A percentile compares a stretch with the other conserved stretches of the same genome.
Evolutionary conservation across 2,797 vertebrate species (phyloP).

Genomic region (Artibeus lituratus): DNA sequence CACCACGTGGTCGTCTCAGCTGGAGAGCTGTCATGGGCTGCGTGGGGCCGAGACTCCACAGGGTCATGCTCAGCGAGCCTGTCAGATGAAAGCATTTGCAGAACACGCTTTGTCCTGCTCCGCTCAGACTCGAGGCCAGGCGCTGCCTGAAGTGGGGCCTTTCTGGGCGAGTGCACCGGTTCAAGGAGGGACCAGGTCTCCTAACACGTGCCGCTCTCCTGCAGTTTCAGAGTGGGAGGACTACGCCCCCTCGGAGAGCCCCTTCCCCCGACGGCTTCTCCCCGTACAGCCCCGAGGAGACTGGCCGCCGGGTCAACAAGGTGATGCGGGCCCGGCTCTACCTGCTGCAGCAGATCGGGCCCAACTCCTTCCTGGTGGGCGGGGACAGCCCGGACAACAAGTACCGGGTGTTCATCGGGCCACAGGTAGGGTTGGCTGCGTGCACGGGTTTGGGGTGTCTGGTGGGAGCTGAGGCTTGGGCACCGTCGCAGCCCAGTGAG

Average conservation of each 20-base stretch:
- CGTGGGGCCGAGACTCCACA: not conserved
- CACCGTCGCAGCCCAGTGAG: not conserved
- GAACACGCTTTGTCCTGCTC: not conserved
- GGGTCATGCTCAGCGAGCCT: not conserved
- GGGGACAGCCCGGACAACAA: constrained; percentile 94
- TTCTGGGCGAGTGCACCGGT: not conserved
- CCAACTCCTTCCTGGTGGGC: constrained; percentile 92
- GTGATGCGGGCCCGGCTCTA: constrained; percentile 92
- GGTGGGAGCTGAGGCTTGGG: no score
- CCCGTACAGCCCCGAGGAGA: constrained; percentile 92
- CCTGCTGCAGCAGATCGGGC: constrained; percentile 91
- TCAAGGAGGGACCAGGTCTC: not conserved
- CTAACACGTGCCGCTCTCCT: constrained; percentile 30
- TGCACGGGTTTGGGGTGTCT: not conserved
- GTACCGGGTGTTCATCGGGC: constrained; percentile 92
- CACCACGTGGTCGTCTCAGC: not conserved
- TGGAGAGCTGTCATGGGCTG: not conserved
- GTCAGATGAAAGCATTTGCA: not conserved
- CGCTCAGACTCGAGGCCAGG: not conserved
- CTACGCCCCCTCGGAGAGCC: constrained; percentile 90
- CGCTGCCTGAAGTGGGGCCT: not conserved
- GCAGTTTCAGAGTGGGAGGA: constrained; percentile 91
- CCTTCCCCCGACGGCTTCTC: constrained; percentile 93
- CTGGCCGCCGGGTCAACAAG: constrained; percentile 91
- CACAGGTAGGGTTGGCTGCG: constrained; percentile 83